Base-by-base conservation (phyloP, 2,797 vertebrate genomes). In the Pipistrellus pipistrellus region DNA sequence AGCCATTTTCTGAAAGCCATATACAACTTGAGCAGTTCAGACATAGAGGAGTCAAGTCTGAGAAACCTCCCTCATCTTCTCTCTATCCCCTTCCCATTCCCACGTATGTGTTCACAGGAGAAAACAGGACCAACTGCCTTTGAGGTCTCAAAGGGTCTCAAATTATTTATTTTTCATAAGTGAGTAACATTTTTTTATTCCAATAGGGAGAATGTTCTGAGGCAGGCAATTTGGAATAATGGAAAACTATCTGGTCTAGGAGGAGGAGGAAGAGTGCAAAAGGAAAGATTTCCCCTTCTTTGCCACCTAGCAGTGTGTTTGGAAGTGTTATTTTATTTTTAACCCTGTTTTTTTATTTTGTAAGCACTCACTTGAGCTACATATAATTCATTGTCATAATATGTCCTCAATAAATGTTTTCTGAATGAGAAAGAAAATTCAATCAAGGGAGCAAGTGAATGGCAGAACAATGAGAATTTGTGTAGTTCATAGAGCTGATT, bases 171-270 rank as follows among this genome's bases (percentile, higher is more conserved):
- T 95, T 95, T 93, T 85, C 59, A 53, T 88, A 83, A 96, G 93
- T 89, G 85, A 97, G 92, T 97, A 97, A 87, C 27, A 12, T 82
- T 85, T 85, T 51, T 46, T 96, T 97, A 85, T 85, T 95, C 75
- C 84, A 89, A 6, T 32, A 68, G 38, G 85, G 46, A 12, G 38
- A 35, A 66, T n/a, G 30, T 92, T 88, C 57, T 88, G 73, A 53
- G 62, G 75, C 38, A 77, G 85, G 11, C 51, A 86, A 14, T 18
- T 51, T 69, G 30, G 78, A 86, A 53, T 66, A 48, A 81, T 51
- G 30, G 32, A 72, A 90, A 91, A 73, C 15, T 62, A 82, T 46
- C 62, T 80, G 18, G 44, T 85, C 41, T 55, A 21, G 46, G 32
- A 27, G 13, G 30, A n/a, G 38, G 20, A 11, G 35, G 71, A 77